Evolutionary conservation across 37 sponge, comb jelly and placozoan species (phyloP), one percentile per base, ranked within the genome.

Genomic region (Ephydatia muelleri): DNA sequence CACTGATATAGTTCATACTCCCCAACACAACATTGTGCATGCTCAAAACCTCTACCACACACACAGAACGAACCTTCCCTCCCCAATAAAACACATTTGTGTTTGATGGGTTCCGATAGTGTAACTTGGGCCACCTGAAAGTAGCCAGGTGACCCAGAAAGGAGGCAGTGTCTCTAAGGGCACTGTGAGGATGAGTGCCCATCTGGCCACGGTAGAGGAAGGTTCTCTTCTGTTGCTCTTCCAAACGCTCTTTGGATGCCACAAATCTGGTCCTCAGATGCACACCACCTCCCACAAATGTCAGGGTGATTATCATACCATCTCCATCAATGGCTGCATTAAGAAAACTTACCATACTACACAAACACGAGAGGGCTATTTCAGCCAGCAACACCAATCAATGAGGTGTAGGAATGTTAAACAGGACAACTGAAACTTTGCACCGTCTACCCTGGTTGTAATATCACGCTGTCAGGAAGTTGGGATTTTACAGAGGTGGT

Each of bases 1-100:
- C n/a, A n/a, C n/a, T n/a, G n/a, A n/a, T n/a, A n/a, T n/a, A n/a
- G n/a, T n/a, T n/a, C n/a, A n/a, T n/a, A n/a, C n/a, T n/a, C n/a
- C n/a, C n/a, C n/a, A n/a, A n/a, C n/a, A n/a, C n/a, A n/a, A n/a
- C n/a, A n/a, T n/a, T n/a, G n/a, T n/a, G n/a, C n/a, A n/a, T n/a
- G n/a, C n/a, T n/a, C n/a, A n/a, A n/a, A n/a, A n/a, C n/a, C n/a
- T n/a, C n/a, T n/a, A n/a, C n/a, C n/a, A n/a, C n/a, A n/a, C n/a
- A n/a, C n/a, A n/a, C n/a, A n/a, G n/a, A n/a, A n/a, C 65, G 68
- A 29, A 89, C 95, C 89, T 91, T 96, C 40, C 94, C 97, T 23
- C 94, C 93, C 97, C 97, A 96, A 75, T 96, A 93, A 83, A 91
- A 96, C 3, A 96, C 97, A 57, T 91, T 93, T 26, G 97, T 96